These are phyloP conservation scores for Salpingus planirostris DNA, from an alignment of 2,888 invertebrate genomes.

Conservation along the genomic window DNA sequence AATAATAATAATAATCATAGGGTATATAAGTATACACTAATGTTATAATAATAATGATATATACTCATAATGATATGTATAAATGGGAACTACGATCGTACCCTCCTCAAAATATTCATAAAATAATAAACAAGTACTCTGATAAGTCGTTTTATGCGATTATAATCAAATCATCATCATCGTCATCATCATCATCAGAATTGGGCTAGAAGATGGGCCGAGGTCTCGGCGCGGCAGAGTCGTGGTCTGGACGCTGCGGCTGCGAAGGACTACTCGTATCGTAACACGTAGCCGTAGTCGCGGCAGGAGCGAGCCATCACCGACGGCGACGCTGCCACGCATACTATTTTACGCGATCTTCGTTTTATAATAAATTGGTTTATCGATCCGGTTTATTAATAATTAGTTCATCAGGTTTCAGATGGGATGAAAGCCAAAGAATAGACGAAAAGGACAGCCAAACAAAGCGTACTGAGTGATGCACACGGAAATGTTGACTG, in stretches of 20 bases:
- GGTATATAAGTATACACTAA: constrained; percentile 26
- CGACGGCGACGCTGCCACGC: constrained; percentile 27
- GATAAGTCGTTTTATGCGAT: too few relatives aligned
- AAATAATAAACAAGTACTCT: constrained; percentile 4
- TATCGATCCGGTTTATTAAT: constrained; percentile 22
- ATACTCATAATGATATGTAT: constrained; percentile 25
- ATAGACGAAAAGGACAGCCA: constrained; percentile 35
- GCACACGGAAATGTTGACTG: constrained; percentile 18
- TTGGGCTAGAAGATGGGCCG: constrained; percentile 33
- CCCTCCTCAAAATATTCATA: constrained; percentile 40
- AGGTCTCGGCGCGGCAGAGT: constrained; percentile 33
- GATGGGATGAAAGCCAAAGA: constrained; percentile 41
- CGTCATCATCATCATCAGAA: too few relatives aligned
- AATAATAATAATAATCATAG: too few relatives aligned
- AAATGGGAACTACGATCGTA: constrained; percentile 37
- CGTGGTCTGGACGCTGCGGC: constrained; percentile 17
- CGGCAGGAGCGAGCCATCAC: too few relatives aligned
- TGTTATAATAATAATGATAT: too few relatives aligned
- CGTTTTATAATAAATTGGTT: constrained; percentile 23
- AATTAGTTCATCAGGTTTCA: constrained; percentile 33
- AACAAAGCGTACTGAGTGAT: constrained; percentile 35
- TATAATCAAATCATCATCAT: too few relatives aligned
- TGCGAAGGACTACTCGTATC: too few relatives aligned
- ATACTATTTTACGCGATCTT: constrained; percentile 22
- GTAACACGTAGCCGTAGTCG: too few relatives aligned